A percentile compares a stretch with the other conserved stretches of the same genome.
These are phyloP conservation scores for Drosophila kikkawai DNA, from an alignment of 1,140 invertebrate genomes.

Conservation along the genomic window DNA sequence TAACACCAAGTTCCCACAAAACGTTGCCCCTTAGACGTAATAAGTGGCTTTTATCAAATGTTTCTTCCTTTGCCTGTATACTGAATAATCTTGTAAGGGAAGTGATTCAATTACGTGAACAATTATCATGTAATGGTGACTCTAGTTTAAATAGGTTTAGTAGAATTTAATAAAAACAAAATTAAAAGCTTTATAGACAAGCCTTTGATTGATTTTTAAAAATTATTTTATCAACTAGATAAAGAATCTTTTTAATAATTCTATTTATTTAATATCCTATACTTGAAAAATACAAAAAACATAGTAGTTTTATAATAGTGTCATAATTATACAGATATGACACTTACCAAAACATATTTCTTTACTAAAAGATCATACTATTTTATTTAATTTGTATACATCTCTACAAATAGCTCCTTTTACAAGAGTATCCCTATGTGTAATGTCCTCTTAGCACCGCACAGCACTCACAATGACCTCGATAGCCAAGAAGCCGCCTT, in stretches of 20 bases:
- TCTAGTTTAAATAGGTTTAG: background rate
- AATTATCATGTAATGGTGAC: background rate
- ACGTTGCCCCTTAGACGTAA: conserved; percentile 1
- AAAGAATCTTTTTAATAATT: no score
- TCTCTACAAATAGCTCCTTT: background rate
- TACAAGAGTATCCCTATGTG: background rate
- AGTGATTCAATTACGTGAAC: conserved; percentile 12
- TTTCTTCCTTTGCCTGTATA: background rate
- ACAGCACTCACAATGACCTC: conserved; percentile 36
- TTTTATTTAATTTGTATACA: background rate
- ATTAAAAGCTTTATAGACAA: no score
- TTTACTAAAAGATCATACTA: background rate
- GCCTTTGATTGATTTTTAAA: no score
- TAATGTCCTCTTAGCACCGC: background rate
- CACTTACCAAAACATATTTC: background rate
- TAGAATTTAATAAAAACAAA: background rate
- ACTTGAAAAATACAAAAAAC: no score
- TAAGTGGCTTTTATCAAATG: background rate
- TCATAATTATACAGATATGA: background rate
- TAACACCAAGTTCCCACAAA: conserved; percentile 10
- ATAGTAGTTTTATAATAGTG: background rate
- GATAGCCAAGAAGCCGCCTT: conserved; percentile 24
- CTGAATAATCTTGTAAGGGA: background rate
- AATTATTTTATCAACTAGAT: no score
- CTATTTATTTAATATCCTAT: no score